phyloP scores from a whole-genome alignment of 2,113 vertebrate genomes.

The Elgaria multicarinata region DNA sequence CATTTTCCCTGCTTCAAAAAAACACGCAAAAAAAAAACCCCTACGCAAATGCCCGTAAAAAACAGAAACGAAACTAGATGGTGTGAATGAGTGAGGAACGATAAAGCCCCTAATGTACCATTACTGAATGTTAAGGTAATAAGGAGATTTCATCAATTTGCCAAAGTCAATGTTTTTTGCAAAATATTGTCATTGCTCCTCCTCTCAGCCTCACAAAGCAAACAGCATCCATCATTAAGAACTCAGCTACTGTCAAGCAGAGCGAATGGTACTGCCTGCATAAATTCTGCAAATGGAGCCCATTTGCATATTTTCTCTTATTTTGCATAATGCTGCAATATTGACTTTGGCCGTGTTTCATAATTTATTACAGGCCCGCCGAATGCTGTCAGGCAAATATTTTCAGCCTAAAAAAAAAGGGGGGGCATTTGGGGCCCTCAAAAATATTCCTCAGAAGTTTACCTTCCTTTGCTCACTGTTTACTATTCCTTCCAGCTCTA shows the following conservation, averaged over 20 bases:
- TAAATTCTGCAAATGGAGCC: not conserved
- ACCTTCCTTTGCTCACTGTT: not conserved
- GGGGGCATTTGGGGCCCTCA: not conserved
- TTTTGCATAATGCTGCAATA: not conserved
- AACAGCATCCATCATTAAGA: not conserved
- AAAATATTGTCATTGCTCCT: not conserved
- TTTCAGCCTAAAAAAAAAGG: not conserved
- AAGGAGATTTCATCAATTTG: not conserved
- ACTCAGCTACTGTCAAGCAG: not conserved
- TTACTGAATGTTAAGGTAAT: not conserved
- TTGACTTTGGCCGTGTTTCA: not conserved
- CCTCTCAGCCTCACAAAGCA: not conserved
- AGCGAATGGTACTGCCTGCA: not conserved
- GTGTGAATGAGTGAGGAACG: too few relatives aligned
- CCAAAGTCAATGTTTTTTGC: not conserved
- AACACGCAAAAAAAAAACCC: too few relatives aligned
- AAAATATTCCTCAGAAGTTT: not conserved
- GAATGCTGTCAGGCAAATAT: not conserved
- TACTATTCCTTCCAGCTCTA: not conserved
- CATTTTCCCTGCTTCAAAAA: too few relatives aligned
- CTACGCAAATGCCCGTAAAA: too few relatives aligned
- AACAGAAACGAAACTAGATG: too few relatives aligned
- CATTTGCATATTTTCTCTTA: not conserved
- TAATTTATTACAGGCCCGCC: not conserved
- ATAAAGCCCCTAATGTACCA: not conserved